Evolutionary conservation across 2,113 vertebrate genomes (phyloP).

Genomic region (Cyprinodon variegatus): DNA sequence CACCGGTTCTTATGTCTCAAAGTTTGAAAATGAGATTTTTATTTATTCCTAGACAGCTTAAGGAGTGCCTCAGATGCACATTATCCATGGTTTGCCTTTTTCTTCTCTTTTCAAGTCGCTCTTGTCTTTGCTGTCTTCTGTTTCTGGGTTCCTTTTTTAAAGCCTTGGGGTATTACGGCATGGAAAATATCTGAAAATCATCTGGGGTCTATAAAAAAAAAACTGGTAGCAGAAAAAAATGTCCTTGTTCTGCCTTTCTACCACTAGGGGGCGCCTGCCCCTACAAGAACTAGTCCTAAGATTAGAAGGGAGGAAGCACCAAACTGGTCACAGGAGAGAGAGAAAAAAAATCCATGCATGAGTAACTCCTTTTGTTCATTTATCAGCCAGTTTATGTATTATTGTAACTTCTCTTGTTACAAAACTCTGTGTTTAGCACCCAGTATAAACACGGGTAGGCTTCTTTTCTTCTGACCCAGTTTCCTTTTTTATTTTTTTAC

Average conservation of each 20-base stretch:
- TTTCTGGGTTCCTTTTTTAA: constrained; percentile 39
- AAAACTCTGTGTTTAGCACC: background rate
- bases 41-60: background rate
- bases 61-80: background rate
- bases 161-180: constrained; percentile 65
- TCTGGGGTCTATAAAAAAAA: constrained; percentile 67
- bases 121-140: constrained; percentile 28
- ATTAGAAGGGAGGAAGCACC: constrained; percentile 32
- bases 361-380: constrained; percentile 25
- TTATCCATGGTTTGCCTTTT: constrained; percentile 20
- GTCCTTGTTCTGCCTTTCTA: constrained; percentile 37
- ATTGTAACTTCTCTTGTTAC: background rate
- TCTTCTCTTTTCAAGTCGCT: constrained; percentile 25
- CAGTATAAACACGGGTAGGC: background rate
- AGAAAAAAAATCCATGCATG: constrained; percentile 28
- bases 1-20: constrained; percentile 10
- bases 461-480: constrained; percentile 14
- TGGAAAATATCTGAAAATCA: constrained; percentile 76
- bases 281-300: constrained; percentile 47
- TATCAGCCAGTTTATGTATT: constrained; percentile 15
- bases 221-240: constrained; percentile 42
- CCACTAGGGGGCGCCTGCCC: constrained; percentile 76
- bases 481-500: constrained; percentile 9
- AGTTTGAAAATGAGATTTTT: constrained; percentile 37
- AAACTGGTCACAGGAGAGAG: constrained; percentile 20